Evolutionary conservation across 2,113 vertebrate genomes (phyloP).

Genomic region (Athene noctua): DNA sequence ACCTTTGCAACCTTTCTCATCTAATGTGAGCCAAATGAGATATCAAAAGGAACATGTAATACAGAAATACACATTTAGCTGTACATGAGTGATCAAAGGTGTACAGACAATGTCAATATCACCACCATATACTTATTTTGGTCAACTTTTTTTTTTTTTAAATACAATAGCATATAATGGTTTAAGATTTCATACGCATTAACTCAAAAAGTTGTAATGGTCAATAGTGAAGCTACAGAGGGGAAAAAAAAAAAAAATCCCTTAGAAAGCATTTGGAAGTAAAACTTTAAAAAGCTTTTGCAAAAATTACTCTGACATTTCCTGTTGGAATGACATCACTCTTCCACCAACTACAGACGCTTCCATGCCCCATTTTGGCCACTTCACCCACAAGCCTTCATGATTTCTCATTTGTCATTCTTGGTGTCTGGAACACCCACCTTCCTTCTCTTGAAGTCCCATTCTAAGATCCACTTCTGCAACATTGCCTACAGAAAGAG

Average conservation of each 20-base stretch:
- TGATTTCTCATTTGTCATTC: background rate
- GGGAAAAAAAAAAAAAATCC: background rate
- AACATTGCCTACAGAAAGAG: conserved; percentile 51
- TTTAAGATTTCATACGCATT: background rate
- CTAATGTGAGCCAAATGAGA: background rate
- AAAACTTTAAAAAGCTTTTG: background rate
- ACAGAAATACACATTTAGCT: background rate
- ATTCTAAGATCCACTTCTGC: conserved; percentile 53
- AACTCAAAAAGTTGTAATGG: background rate
- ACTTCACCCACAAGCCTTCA: conserved; percentile 25
- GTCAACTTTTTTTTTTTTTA: background rate
- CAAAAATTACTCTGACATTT: background rate
- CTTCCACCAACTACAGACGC: conserved; percentile 24
- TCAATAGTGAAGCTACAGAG: background rate
- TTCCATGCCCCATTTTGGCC: conserved; percentile 11
- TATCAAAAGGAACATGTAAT: background rate
- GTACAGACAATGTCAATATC: background rate
- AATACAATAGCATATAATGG: background rate
- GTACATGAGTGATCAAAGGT: background rate
- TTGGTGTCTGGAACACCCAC: background rate
- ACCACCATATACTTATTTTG: background rate
- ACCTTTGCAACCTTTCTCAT: background rate
- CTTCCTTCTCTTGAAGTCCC: conserved; percentile 37
- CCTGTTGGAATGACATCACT: background rate
- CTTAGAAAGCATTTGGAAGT: background rate